Base-by-base conservation (phyloP, 2,797 vertebrate genomes). In the Sphaeramia orbicularis region DNA sequence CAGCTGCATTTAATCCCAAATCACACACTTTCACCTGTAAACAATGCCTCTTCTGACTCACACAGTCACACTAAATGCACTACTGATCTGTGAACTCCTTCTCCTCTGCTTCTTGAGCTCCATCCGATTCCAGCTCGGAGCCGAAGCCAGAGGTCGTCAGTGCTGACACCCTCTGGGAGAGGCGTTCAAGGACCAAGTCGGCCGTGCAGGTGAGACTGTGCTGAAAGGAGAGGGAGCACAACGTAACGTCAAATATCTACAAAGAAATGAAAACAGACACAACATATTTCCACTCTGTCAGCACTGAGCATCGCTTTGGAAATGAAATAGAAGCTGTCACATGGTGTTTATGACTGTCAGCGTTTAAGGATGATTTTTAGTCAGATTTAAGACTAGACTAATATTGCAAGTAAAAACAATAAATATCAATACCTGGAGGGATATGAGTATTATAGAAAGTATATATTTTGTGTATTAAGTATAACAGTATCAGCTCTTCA, bases 191-290 rank as follows among this genome's bases (percentile, higher is more conserved):
- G 47, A 95, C 91, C 74, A 95, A 38, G 47, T 91, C 87, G 30
- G 93, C 87, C 1, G 91, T 93, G 78, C 83, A 77, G 69, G 66
- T 84, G 1, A 95, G 91, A 74, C 91, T 92, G 32, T 95, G 94
- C 94, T 95, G 86, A 70, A 61, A 55, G 60, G 18, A 64, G 11
- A 62, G 37, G 49, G 13, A 50, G 30, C 24, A 42, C 4, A 60
- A 50, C 12, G 42, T n/a, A 41, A 37, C 24, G n/a, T n/a, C 21
- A 51, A 14, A 52, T 40, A n/a, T 15, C 15, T 19, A 41, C 8
- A 10, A 35, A 8, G 7, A 35, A 35, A 35, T 35, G 9, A 35
- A 35, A 35, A 35, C 9, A 35, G 32, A 35, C 32, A 10, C 35
- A 32, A 35, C 7, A 27, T 27, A 27, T n/a, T 13, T 12, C 38